Evolutionary conservation across 2,888 invertebrate genomes (phyloP).

Genomic region (Mythimna pallens): DNA sequence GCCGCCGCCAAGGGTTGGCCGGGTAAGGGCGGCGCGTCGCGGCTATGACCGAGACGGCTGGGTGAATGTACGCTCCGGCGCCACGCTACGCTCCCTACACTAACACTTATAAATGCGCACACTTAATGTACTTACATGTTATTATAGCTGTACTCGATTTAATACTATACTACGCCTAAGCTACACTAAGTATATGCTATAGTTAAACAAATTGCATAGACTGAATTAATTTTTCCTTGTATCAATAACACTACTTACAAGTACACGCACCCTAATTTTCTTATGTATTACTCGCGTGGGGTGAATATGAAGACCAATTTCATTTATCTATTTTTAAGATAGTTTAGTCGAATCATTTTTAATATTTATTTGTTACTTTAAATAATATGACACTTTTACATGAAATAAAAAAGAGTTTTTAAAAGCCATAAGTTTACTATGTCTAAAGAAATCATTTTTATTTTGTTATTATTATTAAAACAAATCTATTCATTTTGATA

Average conservation of each 20-base stretch:
- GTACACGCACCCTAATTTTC: too few species aligned
- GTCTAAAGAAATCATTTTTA: too few species aligned
- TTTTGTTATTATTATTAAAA: too few species aligned
- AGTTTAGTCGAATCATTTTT: too few species aligned
- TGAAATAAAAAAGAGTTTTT: too few species aligned
- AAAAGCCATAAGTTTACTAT: too few species aligned
- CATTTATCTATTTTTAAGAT: too few species aligned
- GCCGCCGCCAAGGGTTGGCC: constrained; percentile 67
- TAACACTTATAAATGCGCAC: constrained; percentile 55
- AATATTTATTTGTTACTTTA: too few species aligned
- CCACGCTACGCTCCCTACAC: constrained; percentile 54
- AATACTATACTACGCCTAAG: neutral
- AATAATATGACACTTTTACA: too few species aligned
- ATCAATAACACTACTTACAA: neutral
- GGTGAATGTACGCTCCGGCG: constrained; percentile 71
- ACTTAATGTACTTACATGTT: constrained; percentile 23
- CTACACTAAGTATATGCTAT: constrained; percentile 5
- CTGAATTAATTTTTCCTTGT: neutral
- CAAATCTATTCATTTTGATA: too few species aligned
- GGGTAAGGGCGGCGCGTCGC: constrained; percentile 72
- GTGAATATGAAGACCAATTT: too few species aligned
- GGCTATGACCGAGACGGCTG: constrained; percentile 68
- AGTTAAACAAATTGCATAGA: neutral
- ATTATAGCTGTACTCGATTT: constrained; percentile 48
- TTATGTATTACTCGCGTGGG: too few species aligned